These are phyloP conservation scores for Orthosia gothica DNA, from an alignment of 2,888 invertebrate species.

Conservation along the genomic window DNA sequence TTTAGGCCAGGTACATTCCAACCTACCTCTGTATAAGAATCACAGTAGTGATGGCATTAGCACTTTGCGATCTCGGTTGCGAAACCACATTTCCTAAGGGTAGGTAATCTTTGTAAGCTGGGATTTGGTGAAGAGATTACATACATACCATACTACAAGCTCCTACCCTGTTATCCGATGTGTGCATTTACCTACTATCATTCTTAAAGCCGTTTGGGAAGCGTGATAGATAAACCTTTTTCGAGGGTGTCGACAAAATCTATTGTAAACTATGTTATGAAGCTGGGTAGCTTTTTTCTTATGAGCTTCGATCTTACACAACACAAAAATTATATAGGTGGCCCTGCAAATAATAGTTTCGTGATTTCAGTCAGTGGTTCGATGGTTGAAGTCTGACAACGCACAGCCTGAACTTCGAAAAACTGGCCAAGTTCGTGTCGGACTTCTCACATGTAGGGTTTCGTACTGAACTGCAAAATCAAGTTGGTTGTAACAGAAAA, in stretches of 20 bases:
- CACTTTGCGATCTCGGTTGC: not conserved
- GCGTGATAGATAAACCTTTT: not conserved
- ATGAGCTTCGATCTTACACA: too few species aligned
- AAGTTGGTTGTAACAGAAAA: too few species aligned
- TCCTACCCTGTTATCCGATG: not conserved
- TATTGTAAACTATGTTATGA: not conserved
- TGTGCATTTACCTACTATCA: not conserved
- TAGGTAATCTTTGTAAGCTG: conserved; percentile 28
- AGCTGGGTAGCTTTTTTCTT: not conserved
- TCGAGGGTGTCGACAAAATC: not conserved
- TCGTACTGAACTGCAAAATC: too few species aligned
- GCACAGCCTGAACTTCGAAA: too few species aligned
- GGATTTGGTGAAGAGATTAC: conserved; percentile 27
- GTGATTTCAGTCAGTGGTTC: too few species aligned
- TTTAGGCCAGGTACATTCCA: not conserved
- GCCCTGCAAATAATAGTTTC: too few species aligned
- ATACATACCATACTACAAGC: not conserved
- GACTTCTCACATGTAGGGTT: too few species aligned
- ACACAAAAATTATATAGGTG: too few species aligned
- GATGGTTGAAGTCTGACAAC: too few species aligned
- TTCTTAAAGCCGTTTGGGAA: not conserved
- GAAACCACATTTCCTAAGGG: conserved; percentile 16
- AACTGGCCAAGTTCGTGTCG: too few species aligned
- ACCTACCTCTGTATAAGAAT: not conserved
- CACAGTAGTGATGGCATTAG: conserved; percentile 6